Percentiles rank a stretch among this genome's conserved stretches.
Evolutionary conservation across 2,113 vertebrate genomes (phyloP).

Genomic region (Ivindomyrus marchei): DNA sequence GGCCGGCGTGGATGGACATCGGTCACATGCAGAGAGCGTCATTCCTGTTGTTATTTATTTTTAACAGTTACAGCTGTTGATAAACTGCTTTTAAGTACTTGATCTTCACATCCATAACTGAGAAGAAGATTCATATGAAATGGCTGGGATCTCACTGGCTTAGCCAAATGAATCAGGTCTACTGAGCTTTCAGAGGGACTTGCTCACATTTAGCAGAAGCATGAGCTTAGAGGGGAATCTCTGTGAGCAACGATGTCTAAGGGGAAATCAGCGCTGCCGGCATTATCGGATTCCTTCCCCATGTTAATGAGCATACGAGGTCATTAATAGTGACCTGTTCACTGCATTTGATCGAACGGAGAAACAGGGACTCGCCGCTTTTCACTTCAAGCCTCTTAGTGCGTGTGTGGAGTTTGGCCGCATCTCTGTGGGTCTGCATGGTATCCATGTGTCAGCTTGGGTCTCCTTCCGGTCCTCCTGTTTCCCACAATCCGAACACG

Average conservation of each 20-base stretch:
- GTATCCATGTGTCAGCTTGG: not conserved
- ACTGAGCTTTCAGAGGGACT: not conserved
- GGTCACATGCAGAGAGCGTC: not conserved
- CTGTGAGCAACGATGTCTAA: not conserved
- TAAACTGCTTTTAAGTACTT: not conserved
- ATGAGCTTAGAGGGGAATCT: not conserved
- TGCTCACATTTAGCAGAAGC: not conserved
- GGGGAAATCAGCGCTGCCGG: not conserved
- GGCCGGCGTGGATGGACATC: not conserved
- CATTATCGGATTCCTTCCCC: not conserved
- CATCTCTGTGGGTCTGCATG: not conserved
- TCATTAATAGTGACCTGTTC: not conserved
- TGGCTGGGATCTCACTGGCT: not conserved
- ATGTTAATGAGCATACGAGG: not conserved
- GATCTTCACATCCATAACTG: not conserved
- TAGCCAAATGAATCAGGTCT: not conserved
- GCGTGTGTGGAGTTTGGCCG: not conserved
- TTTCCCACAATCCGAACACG: not conserved
- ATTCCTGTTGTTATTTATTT: not conserved
- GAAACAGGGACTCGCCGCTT: not conserved
- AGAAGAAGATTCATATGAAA: not conserved
- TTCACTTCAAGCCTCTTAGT: not conserved
- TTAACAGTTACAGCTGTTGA: not conserved
- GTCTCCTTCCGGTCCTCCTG: not conserved
- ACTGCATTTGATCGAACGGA: not conserved